A percentile compares a stretch with the other conserved stretches of the same genome.
These are phyloP conservation scores for Squalus acanthias DNA, from an alignment of 2,797 vertebrate genomes.

Conservation along the genomic window DNA sequence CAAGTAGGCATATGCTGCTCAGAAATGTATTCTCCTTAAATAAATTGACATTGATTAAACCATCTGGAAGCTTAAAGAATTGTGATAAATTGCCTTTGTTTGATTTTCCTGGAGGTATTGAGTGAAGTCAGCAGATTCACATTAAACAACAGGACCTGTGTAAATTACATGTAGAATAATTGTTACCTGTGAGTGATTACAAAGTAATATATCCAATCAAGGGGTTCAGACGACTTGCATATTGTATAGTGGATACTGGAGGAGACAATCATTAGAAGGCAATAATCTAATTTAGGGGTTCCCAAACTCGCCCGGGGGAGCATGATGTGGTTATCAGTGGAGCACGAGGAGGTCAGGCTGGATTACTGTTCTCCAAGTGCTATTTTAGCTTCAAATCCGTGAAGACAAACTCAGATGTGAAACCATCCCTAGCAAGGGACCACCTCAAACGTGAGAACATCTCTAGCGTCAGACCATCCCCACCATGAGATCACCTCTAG, in stretches of 20 bases:
- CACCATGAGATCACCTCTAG: neutral
- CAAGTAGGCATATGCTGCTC: neutral
- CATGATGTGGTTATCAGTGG: neutral
- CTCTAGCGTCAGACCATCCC: neutral
- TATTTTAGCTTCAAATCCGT: neutral
- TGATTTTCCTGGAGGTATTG: neutral
- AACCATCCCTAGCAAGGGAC: neutral
- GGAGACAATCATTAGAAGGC: neutral
- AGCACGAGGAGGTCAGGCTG: neutral
- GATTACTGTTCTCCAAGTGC: neutral
- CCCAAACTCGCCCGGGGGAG: neutral
- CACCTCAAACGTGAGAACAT: neutral
- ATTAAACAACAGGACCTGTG: neutral
- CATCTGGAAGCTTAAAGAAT: neutral
- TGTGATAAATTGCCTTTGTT: neutral
- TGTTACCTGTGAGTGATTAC: neutral
- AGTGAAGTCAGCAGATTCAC: neutral
- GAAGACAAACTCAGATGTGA: neutral
- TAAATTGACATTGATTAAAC: conserved; percentile 4
- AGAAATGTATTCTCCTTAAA: neutral
- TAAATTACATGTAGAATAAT: neutral
- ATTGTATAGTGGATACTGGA: neutral
- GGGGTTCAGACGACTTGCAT: neutral
- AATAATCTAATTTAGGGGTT: neutral
- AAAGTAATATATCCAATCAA: neutral